These are phyloP conservation scores for Holacanthus passer DNA, from an alignment of 2,113 vertebrate species.

Conservation along the genomic window DNA sequence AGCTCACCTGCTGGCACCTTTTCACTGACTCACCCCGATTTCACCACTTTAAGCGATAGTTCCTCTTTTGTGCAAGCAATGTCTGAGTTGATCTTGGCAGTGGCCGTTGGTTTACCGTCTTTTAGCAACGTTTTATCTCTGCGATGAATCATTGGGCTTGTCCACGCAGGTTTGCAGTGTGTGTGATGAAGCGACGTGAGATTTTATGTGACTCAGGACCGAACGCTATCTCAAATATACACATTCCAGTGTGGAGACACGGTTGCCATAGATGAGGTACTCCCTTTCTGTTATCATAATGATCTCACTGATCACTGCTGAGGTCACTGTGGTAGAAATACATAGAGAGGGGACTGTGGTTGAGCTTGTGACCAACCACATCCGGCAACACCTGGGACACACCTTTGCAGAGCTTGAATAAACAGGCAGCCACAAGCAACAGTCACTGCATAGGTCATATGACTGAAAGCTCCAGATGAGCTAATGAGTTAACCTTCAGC, in stretches of 20 bases:
- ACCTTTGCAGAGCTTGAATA: not conserved
- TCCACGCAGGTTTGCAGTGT: conserved; percentile 13
- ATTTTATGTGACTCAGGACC: conserved; percentile 54
- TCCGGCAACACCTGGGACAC: not conserved
- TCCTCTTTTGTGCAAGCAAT: not conserved
- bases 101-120: not conserved
- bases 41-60: not conserved
- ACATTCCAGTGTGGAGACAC: conserved; percentile 20
- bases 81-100: not conserved
- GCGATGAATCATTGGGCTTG: conserved; percentile 36
- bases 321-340: not conserved
- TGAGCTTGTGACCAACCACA: not conserved
- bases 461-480: not conserved
- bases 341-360: not conserved
- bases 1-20: conserved; percentile 12
- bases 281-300: conserved; percentile 36
- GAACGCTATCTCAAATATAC: conserved; percentile 19
- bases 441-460: not conserved
- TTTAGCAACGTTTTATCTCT: not conserved
- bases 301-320: conserved; percentile 7
- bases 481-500: not conserved
- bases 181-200: conserved; percentile 26
- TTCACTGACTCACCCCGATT: conserved; percentile 16
- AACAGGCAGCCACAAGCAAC: conserved; percentile 5
- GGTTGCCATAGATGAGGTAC: conserved; percentile 34